Conservation (phyloP, 1,140 invertebrate genomes). For the Ylistrum balloti region DNA sequence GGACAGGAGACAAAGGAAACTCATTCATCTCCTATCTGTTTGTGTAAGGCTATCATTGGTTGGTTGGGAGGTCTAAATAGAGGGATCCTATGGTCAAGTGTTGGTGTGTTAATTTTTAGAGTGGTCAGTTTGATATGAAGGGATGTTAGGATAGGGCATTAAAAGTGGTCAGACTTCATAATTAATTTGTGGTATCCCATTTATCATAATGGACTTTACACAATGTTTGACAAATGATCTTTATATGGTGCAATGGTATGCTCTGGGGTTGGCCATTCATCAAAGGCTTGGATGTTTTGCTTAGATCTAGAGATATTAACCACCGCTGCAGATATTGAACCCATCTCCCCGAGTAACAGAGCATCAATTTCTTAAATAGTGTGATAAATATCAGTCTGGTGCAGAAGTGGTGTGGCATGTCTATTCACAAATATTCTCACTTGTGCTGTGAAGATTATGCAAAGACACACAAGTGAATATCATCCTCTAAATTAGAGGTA, state of each 20-base stretch:
- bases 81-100: neutral
- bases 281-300: neutral
- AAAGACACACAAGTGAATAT: too few species aligned
- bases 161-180: neutral
- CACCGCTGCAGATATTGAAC: neutral
- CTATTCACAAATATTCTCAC: too few species aligned
- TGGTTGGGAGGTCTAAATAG: neutral
- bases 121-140: conserved; percentile 1
- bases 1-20: neutral
- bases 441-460: too few species aligned
- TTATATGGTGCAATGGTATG: neutral
- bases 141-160: neutral
- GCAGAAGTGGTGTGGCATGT: too few species aligned
- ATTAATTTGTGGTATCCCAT: neutral
- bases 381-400: neutral
- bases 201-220: neutral
- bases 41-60: neutral
- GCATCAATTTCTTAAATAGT: neutral
- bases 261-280: neutral
- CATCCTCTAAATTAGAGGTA: too few species aligned
- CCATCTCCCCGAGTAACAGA: neutral
- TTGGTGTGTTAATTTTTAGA: neutral
- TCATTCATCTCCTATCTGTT: neutral
- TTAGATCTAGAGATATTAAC: neutral
- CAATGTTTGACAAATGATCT: neutral